A percentile compares a stretch with the other conserved stretches of the same genome.
These are phyloP conservation scores for Halcyon senegalensis DNA, from an alignment of 2,113 vertebrate species.

Conservation along the genomic window DNA sequence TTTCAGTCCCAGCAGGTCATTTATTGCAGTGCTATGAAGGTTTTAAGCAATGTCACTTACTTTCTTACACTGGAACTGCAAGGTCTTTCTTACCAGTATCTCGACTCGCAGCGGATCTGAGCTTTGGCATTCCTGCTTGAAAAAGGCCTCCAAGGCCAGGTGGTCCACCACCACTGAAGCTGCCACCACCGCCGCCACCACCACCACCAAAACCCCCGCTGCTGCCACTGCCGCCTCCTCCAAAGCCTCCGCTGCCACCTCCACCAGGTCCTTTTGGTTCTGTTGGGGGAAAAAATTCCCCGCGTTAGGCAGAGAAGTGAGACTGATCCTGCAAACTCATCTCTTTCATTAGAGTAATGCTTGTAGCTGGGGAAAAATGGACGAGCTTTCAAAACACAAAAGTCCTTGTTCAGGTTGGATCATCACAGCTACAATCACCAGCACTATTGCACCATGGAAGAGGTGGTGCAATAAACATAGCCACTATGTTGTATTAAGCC, in stretches of 20 bases:
- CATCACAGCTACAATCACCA: not conserved
- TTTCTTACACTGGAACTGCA: not conserved
- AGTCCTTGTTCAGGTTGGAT: not conserved
- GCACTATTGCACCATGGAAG: not conserved
- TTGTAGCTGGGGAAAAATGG: not conserved
- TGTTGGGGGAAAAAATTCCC: slow-evolving; percentile 56
- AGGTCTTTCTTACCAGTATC: slow-evolving; percentile 77
- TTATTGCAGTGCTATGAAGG: not conserved
- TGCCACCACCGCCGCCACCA: slow-evolving; percentile 23
- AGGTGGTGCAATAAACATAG: not conserved
- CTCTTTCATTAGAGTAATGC: not conserved
- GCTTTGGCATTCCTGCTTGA: slow-evolving; percentile 93
- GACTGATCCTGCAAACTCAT: not conserved
- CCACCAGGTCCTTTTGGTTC: slow-evolving; percentile 85
- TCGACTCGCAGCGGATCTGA: slow-evolving; percentile 84
- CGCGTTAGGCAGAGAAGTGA: not conserved
- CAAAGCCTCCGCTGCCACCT: slow-evolving; percentile 30
- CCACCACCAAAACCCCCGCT: slow-evolving; percentile 56
- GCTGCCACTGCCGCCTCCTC: slow-evolving; percentile 56
- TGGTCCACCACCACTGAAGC: slow-evolving; percentile 57
- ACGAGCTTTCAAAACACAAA: not conserved
- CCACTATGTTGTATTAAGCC: not conserved
- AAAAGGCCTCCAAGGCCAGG: slow-evolving; percentile 92
- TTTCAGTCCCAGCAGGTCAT: not conserved
- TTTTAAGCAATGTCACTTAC: not conserved